Conservation (phyloP, 2,113 vertebrate genomes). For the Myrmophylax atrothorax region DNA sequence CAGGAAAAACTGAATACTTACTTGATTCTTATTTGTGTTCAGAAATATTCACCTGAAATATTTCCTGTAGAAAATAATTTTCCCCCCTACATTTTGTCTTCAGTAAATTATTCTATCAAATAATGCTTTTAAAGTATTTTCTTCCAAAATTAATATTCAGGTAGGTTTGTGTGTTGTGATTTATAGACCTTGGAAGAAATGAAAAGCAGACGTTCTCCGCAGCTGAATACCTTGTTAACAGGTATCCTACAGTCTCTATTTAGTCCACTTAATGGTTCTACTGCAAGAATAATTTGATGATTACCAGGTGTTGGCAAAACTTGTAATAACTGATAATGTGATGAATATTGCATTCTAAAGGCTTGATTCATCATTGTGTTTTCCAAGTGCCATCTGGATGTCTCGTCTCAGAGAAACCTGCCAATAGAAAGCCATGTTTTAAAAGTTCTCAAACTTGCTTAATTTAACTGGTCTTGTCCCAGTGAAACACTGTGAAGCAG, state of each 20-base stretch:
- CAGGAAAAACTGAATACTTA: neutral
- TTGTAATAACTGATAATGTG: slow-evolving; percentile 30
- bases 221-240: slow-evolving; percentile 49
- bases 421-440: neutral
- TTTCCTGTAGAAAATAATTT: neutral
- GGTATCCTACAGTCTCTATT: slow-evolving; percentile 24
- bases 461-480: neutral
- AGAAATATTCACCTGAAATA: neutral
- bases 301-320: slow-evolving; percentile 53
- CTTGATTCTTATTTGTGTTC: neutral
- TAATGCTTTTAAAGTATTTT: neutral
- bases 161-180: neutral
- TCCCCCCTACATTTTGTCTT: neutral
- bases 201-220: neutral
- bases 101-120: neutral
- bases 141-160: neutral
- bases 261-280: slow-evolving; percentile 52
- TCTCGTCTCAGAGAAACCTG: neutral
- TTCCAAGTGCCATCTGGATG: slow-evolving; percentile 41
- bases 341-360: slow-evolving; percentile 48
- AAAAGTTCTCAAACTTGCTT: neutral
- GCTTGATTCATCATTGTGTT: slow-evolving; percentile 41
- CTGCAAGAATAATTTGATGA: slow-evolving; percentile 49
- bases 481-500: neutral
- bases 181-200: slow-evolving; percentile 10